Percentiles rank a stretch among this genome's conserved stretches.
phyloP scores from a whole-genome alignment of 2,113 vertebrate species.

The Scartelaos histophorus region DNA sequence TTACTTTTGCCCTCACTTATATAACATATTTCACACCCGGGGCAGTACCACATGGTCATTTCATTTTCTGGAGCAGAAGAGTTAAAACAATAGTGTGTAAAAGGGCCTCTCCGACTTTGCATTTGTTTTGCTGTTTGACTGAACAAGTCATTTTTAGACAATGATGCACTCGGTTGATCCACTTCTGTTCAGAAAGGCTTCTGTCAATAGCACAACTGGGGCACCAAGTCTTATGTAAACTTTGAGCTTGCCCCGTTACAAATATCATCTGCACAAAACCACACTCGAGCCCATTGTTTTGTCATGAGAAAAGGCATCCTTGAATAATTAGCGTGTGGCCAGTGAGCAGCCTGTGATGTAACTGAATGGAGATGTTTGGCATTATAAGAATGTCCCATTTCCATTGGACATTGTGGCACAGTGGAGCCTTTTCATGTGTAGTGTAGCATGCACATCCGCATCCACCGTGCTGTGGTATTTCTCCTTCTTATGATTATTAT shows the following conservation, averaged over 20 bases:
- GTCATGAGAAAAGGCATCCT: slow-evolving; percentile 74
- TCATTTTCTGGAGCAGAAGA: slow-evolving; percentile 24
- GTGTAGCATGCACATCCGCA: slow-evolving; percentile 71
- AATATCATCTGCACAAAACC: slow-evolving; percentile 63
- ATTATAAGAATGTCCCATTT: slow-evolving; percentile 80
- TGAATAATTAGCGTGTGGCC: slow-evolving; percentile 73
- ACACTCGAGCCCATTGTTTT: slow-evolving; percentile 60
- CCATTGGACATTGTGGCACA: slow-evolving; percentile 68
- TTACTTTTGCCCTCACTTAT: not conserved
- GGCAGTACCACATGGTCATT: not conserved
- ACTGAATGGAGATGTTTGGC: slow-evolving; percentile 77
- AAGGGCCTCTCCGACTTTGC: slow-evolving; percentile 40
- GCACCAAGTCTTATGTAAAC: slow-evolving; percentile 66
- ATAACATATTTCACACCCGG: not conserved
- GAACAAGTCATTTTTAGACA: slow-evolving; percentile 60
- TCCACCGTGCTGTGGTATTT: slow-evolving; percentile 45
- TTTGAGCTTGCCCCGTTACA: slow-evolving; percentile 59
- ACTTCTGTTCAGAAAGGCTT: slow-evolving; percentile 47
- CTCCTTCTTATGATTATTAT: slow-evolving; percentile 44
- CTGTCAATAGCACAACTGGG: slow-evolving; percentile 57
- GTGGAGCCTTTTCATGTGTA: slow-evolving; percentile 77
- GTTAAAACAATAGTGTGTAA: slow-evolving; percentile 35
- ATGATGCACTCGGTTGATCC: slow-evolving; percentile 51
- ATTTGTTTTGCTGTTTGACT: slow-evolving; percentile 55
- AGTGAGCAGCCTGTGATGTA: slow-evolving; percentile 74